Percentiles rank a stretch among this genome's conserved stretches.
These are phyloP conservation scores for Vespertilio murinus DNA, from an alignment of 2,797 vertebrate genomes.

Conservation along the genomic window DNA sequence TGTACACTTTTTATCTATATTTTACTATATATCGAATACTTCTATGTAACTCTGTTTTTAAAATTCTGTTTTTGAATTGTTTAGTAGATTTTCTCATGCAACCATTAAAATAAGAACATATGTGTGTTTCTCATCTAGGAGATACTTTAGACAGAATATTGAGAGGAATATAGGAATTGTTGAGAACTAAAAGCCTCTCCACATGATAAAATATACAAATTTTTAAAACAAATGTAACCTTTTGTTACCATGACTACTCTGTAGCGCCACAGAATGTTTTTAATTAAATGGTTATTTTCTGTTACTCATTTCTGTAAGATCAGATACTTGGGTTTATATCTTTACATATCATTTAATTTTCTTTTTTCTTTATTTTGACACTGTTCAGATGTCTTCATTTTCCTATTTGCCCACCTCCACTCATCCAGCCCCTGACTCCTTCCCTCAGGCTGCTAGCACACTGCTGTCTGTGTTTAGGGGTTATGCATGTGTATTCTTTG, in stretches of 20 bases:
- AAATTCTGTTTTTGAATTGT: constrained; percentile 2
- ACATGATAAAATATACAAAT: constrained; percentile 36
- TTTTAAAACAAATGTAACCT: constrained; percentile 9
- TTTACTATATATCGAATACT: constrained; percentile 12
- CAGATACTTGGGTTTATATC: background rate
- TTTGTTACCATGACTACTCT: constrained; percentile 50
- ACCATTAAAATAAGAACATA: constrained; percentile 28
- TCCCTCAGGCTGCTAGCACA: background rate
- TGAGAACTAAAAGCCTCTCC: constrained; percentile 49
- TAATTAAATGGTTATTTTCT: constrained; percentile 12
- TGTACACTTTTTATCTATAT: background rate
- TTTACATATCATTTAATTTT: background rate
- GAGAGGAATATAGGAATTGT: constrained; percentile 28
- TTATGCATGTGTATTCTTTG: background rate
- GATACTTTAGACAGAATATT: constrained; percentile 50
- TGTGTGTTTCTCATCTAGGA: constrained; percentile 24
- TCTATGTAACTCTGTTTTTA: background rate
- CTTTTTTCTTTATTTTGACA: background rate
- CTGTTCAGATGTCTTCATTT: background rate
- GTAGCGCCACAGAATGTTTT: background rate
- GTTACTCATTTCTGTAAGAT: background rate
- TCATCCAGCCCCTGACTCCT: background rate
- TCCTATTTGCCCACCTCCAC: background rate
- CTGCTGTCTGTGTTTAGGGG: background rate
- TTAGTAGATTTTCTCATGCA: constrained; percentile 12